These are phyloP conservation scores for Dusona sp. DNA, from an alignment of 2,888 invertebrate species.

Conservation along the genomic window DNA sequence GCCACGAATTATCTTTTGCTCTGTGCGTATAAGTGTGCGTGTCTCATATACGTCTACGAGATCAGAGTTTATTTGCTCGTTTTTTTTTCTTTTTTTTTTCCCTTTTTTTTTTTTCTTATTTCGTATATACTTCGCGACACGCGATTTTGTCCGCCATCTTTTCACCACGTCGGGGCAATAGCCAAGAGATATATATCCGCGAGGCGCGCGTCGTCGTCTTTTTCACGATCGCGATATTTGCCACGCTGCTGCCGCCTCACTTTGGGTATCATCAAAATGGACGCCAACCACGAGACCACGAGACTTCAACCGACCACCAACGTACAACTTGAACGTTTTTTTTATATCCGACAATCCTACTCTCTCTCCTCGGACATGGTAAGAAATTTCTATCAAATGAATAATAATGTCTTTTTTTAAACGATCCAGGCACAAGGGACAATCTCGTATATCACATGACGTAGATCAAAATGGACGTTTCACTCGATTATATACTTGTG, in stretches of 20 bases:
- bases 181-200: conserved; percentile 27
- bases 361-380: conserved; percentile 30
- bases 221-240: conserved; percentile 57
- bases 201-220: conserved; percentile 46
- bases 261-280: conserved; percentile 66
- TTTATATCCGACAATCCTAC: not conserved
- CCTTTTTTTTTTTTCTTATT: not conserved
- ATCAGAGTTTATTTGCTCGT: conserved; percentile 19
- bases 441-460: conserved; percentile 27
- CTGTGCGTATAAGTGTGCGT: conserved; percentile 4
- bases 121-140: conserved; percentile 23
- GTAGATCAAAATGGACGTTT: conserved; percentile 50
- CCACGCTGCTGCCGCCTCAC: conserved; percentile 47
- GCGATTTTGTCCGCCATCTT: conserved; percentile 60
- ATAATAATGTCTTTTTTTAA: not conserved
- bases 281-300: conserved; percentile 59
- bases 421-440: conserved; percentile 6
- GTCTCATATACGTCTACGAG: conserved; percentile 13
- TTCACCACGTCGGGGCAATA: conserved; percentile 51
- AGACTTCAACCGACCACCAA: not conserved
- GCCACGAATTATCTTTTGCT: not conserved
- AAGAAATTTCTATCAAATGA: conserved; percentile 40
- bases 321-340: conserved; percentile 9
- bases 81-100: not conserved
- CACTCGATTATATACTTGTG: not conserved